Evolutionary conservation across 2,797 vertebrate species (phyloP).

Genomic region (Mus caroli): DNA sequence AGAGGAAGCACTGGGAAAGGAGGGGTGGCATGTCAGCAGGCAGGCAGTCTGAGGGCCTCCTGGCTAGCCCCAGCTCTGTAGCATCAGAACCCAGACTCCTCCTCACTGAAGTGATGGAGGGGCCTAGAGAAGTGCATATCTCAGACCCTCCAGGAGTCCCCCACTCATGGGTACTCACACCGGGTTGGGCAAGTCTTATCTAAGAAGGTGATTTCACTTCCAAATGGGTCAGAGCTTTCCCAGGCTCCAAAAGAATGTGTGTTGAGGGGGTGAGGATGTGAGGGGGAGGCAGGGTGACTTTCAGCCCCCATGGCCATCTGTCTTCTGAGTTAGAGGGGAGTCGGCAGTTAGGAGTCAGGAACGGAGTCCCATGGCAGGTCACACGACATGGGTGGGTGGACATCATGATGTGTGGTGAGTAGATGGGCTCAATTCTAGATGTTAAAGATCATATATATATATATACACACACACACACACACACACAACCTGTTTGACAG

Average conservation of each 20-base stretch:
- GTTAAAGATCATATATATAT: neutral
- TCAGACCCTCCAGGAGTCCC: conserved; percentile 37
- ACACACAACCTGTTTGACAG: neutral
- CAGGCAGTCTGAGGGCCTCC: neutral
- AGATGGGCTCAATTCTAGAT: neutral
- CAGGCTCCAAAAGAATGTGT: conserved; percentile 23
- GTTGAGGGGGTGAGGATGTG: neutral
- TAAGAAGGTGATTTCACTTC: conserved; percentile 60
- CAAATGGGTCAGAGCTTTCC: conserved; percentile 54
- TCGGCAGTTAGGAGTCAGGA: conserved; percentile 24
- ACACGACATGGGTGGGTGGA: conserved; percentile 2
- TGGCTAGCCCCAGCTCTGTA: neutral
- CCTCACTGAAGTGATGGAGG: neutral
- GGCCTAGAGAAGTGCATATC: neutral
- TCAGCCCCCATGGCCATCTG: conserved; percentile 27
- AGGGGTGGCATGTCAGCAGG: neutral
- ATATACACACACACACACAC: too few species aligned
- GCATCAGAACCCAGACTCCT: neutral
- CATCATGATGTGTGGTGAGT: neutral
- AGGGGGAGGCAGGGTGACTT: conserved; percentile 22
- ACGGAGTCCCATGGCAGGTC: neutral
- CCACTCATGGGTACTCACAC: neutral
- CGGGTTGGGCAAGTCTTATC: conserved; percentile 38
- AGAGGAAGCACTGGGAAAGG: neutral
- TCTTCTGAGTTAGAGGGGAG: conserved; percentile 18